Conservation (phyloP, 2,113 vertebrate genomes). For the Zosterops borbonicus region DNA sequence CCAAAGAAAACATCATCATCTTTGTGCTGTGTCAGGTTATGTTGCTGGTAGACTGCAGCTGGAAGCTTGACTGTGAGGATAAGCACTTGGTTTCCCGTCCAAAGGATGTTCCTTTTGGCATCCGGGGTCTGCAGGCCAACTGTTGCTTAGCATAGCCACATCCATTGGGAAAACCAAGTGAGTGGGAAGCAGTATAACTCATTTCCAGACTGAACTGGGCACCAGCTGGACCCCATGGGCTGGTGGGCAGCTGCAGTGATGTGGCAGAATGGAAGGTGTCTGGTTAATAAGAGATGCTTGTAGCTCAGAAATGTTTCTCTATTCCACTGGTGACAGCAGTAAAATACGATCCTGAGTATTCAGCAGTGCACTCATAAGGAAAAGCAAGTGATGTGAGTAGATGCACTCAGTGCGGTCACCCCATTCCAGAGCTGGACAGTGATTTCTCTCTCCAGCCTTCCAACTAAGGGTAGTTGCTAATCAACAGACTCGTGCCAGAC, state of each 20-base stretch:
- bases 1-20: not conserved
- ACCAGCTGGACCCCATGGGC: not conserved
- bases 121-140: not conserved
- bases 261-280: not conserved
- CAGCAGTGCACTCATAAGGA: not conserved
- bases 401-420: not conserved
- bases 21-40: not conserved
- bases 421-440: not conserved
- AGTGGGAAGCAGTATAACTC: not conserved
- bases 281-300: not conserved
- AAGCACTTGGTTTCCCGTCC: not conserved
- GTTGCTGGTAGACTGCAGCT: not conserved
- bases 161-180: not conserved
- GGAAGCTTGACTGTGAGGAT: not conserved
- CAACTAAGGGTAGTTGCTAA: conserved; percentile 12
- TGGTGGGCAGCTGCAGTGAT: not conserved
- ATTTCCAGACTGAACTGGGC: not conserved
- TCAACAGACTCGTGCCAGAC: conserved; percentile 40
- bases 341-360: not conserved
- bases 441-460: conserved; percentile 14
- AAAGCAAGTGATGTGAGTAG: not conserved
- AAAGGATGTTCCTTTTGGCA: not conserved
- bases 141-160: not conserved
- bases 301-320: not conserved
- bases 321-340: not conserved